These are phyloP conservation scores for Sesamia inferens DNA, from an alignment of 2,888 invertebrate genomes.

Conservation along the genomic window DNA sequence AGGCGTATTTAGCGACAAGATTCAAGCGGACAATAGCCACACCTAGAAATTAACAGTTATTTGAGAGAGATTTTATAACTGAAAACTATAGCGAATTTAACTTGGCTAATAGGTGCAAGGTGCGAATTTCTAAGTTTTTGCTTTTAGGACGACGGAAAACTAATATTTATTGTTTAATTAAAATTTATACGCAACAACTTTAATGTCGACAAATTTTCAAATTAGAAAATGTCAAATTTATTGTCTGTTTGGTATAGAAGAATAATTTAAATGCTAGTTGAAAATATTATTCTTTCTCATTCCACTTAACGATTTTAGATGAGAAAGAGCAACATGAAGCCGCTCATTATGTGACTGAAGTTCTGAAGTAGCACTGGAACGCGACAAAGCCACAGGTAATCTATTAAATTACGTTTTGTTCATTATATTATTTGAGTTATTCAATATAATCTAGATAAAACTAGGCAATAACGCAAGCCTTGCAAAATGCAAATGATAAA, in stretches of 20 bases:
- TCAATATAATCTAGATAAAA: too few species aligned
- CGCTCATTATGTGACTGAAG: background rate
- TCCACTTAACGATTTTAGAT: background rate
- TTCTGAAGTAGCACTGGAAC: background rate
- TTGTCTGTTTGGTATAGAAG: background rate
- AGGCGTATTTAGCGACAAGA: conserved; percentile 3
- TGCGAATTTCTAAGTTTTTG: background rate
- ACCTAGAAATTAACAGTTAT: conserved; percentile 62
- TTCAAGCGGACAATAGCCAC: conserved; percentile 53
- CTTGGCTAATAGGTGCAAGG: accelerated
- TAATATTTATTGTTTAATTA: too few species aligned
- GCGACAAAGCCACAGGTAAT: background rate
- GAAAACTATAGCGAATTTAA: conserved; percentile 17
- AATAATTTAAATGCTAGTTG: too few species aligned
- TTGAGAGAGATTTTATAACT: conserved; percentile 36
- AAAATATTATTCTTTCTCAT: background rate
- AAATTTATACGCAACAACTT: conserved; percentile 40
- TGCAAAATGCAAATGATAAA: too few species aligned
- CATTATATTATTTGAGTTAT: accelerated
- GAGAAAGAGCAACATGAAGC: background rate
- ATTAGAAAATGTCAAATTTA: conserved; percentile 13
- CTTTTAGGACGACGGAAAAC: background rate
- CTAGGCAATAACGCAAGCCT: too few species aligned
- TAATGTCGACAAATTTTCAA: conserved; percentile 29
- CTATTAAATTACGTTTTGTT: background rate